Evolutionary conservation across 2,888 invertebrate genomes (phyloP).

Genomic region (Diaphora mendica): DNA sequence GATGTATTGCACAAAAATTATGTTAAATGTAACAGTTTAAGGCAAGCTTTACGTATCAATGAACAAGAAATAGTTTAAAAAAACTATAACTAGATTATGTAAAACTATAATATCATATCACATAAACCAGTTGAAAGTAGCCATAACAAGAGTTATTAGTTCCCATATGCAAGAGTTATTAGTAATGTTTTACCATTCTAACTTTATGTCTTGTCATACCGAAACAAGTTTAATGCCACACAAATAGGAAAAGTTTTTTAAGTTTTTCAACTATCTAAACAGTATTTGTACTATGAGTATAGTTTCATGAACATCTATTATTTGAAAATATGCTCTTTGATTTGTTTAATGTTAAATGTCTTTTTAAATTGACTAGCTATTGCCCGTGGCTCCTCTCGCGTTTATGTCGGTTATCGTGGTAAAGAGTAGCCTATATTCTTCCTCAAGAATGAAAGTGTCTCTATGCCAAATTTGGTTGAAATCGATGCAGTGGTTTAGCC

Average conservation of each 20-base stretch:
- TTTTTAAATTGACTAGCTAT: no score
- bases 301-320: constrained; percentile 32
- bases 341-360: constrained; percentile 11
- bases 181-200: constrained; percentile 51
- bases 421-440: no score
- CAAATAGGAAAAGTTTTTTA: constrained; percentile 59
- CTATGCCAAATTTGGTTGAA: no score
- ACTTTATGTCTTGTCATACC: constrained; percentile 33
- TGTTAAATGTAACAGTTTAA: constrained; percentile 19
- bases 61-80: background rate
- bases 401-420: no score
- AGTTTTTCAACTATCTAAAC: constrained; percentile 61
- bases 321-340: constrained; percentile 37
- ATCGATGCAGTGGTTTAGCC: no score
- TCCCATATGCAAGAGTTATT: constrained; percentile 27
- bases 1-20: constrained; percentile 40
- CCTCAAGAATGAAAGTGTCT: no score
- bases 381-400: no score
- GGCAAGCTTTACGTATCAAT: constrained; percentile 1
- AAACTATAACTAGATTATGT: no score
- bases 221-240: constrained; percentile 48
- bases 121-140: constrained; percentile 27
- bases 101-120: constrained; percentile 39
- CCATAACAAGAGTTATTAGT: constrained; percentile 32
- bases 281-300: constrained; percentile 36